Conservation (phyloP, 2,888 invertebrate genomes). For the Graphium colonna region DNA sequence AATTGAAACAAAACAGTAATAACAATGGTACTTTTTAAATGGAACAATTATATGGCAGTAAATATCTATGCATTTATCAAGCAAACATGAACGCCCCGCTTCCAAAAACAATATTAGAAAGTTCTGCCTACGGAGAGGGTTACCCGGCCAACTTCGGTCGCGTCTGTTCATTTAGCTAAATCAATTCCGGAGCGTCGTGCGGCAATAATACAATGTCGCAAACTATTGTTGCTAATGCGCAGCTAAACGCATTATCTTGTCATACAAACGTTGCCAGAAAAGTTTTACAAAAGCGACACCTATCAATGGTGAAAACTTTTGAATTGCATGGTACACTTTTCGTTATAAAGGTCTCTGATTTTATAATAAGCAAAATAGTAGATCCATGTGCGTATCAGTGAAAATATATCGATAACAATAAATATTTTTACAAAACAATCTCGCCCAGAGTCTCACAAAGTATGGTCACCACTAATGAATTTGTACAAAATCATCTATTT, state of each 20-base stretch:
- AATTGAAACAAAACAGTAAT: too few species aligned
- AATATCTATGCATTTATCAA: background rate
- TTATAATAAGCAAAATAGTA: background rate
- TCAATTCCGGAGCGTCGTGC: slow-evolving; percentile 27
- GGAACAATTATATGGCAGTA: too few species aligned
- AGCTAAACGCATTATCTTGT: slow-evolving; percentile 29
- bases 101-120: background rate
- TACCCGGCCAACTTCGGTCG: background rate
- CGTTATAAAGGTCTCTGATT: background rate
- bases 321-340: too few species aligned
- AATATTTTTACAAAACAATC: too few species aligned
- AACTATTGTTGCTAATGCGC: slow-evolving; percentile 25
- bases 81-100: background rate
- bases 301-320: background rate
- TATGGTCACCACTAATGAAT: too few species aligned
- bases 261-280: slow-evolving; percentile 5
- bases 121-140: background rate
- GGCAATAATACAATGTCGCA: slow-evolving; percentile 27
- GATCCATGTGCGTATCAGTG: background rate
- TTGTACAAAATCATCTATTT: too few species aligned
- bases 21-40: too few species aligned
- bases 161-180: slow-evolving; percentile 28
- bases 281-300: background rate
- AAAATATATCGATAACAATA: too few species aligned
- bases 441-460: too few species aligned